Conservation (phyloP, 2,797 vertebrate genomes). For the Tenualosa ilisha region DNA sequence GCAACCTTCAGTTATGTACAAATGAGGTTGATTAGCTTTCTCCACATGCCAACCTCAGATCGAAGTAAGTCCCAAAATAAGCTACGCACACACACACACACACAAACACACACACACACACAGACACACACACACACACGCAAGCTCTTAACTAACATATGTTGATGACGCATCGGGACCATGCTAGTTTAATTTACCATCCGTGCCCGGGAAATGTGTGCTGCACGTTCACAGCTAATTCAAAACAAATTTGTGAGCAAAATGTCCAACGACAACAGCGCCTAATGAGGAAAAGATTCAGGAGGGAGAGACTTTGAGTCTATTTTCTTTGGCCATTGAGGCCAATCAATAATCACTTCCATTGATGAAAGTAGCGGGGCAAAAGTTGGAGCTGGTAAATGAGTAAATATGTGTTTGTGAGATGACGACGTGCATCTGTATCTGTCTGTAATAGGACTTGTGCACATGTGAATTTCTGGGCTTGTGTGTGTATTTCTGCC, state of each 20-base stretch:
- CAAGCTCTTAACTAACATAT: slow-evolving; percentile 29
- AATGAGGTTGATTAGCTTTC: slow-evolving; percentile 53
- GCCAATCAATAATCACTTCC: neutral
- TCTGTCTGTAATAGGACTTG: neutral
- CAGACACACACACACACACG: neutral
- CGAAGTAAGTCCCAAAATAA: slow-evolving; percentile 52
- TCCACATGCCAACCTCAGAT: slow-evolving; percentile 45
- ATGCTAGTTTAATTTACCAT: slow-evolving; percentile 5
- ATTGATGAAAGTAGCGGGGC: neutral
- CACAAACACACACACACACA: neutral
- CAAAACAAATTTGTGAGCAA: slow-evolving; percentile 19
- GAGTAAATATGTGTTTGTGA: neutral
- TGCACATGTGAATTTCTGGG: neutral
- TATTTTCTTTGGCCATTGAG: slow-evolving; percentile 7
- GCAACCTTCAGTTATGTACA: slow-evolving; percentile 15
- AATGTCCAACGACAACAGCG: neutral
- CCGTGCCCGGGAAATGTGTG: neutral
- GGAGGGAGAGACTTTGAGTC: neutral
- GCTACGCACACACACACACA: slow-evolving; percentile 26
- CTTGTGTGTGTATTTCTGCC: neutral
- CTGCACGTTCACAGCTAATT: slow-evolving; percentile 18
- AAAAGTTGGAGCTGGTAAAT: neutral
- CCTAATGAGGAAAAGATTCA: slow-evolving; percentile 3
- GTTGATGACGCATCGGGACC: neutral
- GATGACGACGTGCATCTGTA: neutral